Evolutionary conservation across 1,140 invertebrate species (phyloP), one percentile per base, ranked within the genome.

Genomic region (Sitophilus oryzae): DNA sequence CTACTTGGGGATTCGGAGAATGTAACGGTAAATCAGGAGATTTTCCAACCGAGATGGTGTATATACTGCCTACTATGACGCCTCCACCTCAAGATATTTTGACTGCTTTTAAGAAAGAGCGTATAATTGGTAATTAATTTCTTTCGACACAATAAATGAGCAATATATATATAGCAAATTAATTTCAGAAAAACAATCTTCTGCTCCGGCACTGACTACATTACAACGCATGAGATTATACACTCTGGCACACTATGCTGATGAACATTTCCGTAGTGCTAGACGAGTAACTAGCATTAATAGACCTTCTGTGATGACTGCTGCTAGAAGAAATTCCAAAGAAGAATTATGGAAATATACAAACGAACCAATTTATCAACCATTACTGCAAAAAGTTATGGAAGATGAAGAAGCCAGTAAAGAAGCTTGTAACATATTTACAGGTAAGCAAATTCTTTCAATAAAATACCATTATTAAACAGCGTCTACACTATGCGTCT

Each of bases 11-110:
- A 70, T 80, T 79, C 64, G 91, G 83, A 52, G 71, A 77, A 60
- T 78, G 80, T 46, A 85, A 86, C 53, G 80, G 79, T 4, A 74
- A 82, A 53, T 76, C 79, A 65, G 93, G 93, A 8, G 81, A 92
- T 62, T 94, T 96, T 73, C 86, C 88, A 1, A 84, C 87, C 1
- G 90, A 95, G 65, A 83, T 81, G 69, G 86, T 96, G 10, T 91
- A 93, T 64, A 84, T 96, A 30, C 71, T 97, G 52, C 91, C 93
- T 9, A 88, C 89, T 2, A 75, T 93, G 45, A 80, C 77, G 2
- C 79, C 82, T 69, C 93, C 93, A n/a, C 79, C 86, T 1, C 61
- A 62, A 30, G 66, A 75, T 9, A 72, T 81, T 45, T 60, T 81
- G 52, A 71, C 77, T 54, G 66, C 81, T 9, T 82, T 82, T 57